A percentile compares a stretch with the other conserved stretches of the same genome.
phyloP scores from a whole-genome alignment of 2,888 invertebrate species.

The Himalopsyche tibetana region DNA sequence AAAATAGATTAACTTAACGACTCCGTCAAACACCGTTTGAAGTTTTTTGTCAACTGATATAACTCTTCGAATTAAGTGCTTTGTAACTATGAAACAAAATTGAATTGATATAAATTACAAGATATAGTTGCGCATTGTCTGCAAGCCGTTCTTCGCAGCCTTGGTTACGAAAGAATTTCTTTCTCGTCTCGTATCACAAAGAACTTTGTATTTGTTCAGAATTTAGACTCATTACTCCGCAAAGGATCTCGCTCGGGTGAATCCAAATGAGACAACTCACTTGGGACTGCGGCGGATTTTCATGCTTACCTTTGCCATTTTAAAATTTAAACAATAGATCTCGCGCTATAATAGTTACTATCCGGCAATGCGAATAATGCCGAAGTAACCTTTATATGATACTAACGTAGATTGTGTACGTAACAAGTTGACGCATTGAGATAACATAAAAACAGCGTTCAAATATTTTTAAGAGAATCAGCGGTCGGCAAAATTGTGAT shows the following conservation, averaged over 20 bases:
- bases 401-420: no score
- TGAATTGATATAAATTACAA: background rate
- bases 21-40: no score
- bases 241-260: conserved; percentile 14
- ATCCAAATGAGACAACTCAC: conserved; percentile 10
- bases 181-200: conserved; percentile 20
- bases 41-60: no score
- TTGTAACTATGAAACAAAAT: background rate
- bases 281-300: conserved; percentile 1
- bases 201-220: conserved; percentile 29
- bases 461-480: no score
- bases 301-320: conserved; percentile 27
- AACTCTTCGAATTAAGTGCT: no score
- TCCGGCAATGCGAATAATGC: background rate
- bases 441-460: no score
- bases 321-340: background rate
- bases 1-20: no score
- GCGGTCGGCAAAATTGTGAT: no score
- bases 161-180: conserved; percentile 3
- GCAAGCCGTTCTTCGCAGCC: background rate
- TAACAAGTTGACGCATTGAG: no score
- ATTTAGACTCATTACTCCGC: conserved; percentile 16
- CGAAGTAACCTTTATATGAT: background rate
- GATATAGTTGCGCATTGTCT: background rate
- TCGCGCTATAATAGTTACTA: background rate